Evolutionary conservation across 2,113 vertebrate species (phyloP).

Genomic region (Trichomycterus rosablanca): DNA sequence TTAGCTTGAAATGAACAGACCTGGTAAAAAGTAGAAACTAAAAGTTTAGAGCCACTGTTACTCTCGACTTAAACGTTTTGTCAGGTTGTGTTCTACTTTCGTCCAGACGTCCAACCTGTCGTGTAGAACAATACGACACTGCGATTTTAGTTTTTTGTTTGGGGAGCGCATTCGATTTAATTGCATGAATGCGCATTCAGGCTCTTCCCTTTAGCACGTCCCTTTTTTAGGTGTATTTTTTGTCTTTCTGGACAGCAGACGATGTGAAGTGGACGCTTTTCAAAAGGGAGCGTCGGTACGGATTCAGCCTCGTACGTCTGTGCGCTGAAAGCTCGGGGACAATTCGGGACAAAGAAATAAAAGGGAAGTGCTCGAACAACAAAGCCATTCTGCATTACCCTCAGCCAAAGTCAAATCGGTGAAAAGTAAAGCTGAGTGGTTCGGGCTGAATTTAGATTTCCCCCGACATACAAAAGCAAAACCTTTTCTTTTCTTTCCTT

Average conservation of each 20-base stretch:
- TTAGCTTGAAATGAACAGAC: too few relatives aligned
- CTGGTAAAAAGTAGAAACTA: too few relatives aligned
- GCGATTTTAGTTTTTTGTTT: too few relatives aligned
- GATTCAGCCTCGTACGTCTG: not conserved
- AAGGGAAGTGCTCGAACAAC: constrained; percentile 5
- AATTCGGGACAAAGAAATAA: not conserved
- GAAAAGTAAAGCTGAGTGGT: not conserved
- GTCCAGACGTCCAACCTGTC: too few relatives aligned
- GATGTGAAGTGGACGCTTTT: not conserved
- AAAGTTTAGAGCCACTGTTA: too few relatives aligned
- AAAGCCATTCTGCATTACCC: not conserved
- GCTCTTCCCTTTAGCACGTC: not conserved
- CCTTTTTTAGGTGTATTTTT: too few relatives aligned
- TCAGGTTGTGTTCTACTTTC: too few relatives aligned
- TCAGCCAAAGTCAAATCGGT: constrained; percentile 11
- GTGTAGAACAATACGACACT: too few relatives aligned
- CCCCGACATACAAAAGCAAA: not conserved
- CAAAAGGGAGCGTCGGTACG: not conserved
- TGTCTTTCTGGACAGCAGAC: not conserved
- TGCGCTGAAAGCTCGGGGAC: not conserved
- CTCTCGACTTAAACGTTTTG: too few relatives aligned
- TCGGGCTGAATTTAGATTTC: not conserved
- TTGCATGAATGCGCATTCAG: too few relatives aligned
- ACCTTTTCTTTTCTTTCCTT: not conserved
- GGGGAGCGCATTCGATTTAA: too few relatives aligned